These are phyloP conservation scores for Drosophila pandora DNA, from an alignment of 1,140 invertebrate species.

Conservation along the genomic window DNA sequence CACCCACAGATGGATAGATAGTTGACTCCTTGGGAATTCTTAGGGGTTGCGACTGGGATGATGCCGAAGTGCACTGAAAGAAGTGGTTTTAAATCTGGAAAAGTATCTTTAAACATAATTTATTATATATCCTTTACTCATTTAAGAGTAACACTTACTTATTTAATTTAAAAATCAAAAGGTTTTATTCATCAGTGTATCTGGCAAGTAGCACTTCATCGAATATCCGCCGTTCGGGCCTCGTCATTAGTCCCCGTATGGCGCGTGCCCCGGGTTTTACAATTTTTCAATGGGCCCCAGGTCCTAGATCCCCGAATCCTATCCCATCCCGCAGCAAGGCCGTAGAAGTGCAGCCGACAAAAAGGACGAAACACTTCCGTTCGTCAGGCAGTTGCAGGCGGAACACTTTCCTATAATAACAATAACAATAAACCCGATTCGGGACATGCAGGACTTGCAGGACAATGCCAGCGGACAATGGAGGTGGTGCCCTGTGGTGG, in stretches of 20 bases:
- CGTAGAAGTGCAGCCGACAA: constrained; percentile 63
- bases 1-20: constrained; percentile 51
- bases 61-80: constrained; percentile 20
- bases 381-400: constrained; percentile 54
- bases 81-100: background rate
- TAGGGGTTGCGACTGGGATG: constrained; percentile 23
- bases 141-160: too few relatives aligned
- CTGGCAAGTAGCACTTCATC: constrained; percentile 63
- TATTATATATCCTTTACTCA: background rate
- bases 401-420: constrained; percentile 70
- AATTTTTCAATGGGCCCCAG: constrained; percentile 23
- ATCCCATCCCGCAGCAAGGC: constrained; percentile 9
- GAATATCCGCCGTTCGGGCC: constrained; percentile 56
- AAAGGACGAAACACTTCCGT: constrained; percentile 67
- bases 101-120: background rate
- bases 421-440: constrained; percentile 76
- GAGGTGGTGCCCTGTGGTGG: constrained; percentile 48
- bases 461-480: constrained; percentile 58
- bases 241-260: constrained; percentile 62
- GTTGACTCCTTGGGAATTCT: constrained; percentile 47
- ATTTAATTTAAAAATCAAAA: background rate
- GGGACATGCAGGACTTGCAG: constrained; percentile 35
- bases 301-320: constrained; percentile 6
- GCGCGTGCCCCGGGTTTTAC: constrained; percentile 36
- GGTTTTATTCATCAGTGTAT: constrained; percentile 5